Conservation (phyloP, 2,888 invertebrate species). For the Diarsia dahlii region DNA sequence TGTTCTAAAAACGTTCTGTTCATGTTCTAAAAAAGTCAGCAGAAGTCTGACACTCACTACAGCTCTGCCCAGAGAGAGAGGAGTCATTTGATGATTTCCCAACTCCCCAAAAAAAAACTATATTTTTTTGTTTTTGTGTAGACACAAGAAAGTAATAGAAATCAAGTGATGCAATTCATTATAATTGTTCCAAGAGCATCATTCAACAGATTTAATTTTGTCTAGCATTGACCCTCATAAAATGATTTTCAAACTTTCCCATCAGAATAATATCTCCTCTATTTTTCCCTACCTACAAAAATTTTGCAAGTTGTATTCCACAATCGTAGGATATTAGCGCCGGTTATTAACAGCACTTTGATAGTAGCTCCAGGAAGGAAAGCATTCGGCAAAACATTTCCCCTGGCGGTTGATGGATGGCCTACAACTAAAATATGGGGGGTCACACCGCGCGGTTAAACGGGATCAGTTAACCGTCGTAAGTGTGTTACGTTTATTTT, state of each 20-base stretch:
- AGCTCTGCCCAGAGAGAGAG: too few species aligned
- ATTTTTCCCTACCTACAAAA: neutral
- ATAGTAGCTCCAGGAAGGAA: conserved; percentile 73
- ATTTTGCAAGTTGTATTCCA: conserved; percentile 64
- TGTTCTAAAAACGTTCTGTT: too few species aligned
- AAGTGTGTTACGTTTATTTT: conserved; percentile 2
- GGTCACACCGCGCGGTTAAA: conserved; percentile 43
- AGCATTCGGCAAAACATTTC: conserved; percentile 74
- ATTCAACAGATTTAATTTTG: neutral
- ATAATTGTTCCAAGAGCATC: neutral
- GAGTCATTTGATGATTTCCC: too few species aligned
- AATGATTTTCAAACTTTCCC: neutral
- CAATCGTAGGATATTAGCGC: conserved; percentile 65
- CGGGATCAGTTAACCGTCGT: conserved; percentile 36
- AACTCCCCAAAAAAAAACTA: too few species aligned
- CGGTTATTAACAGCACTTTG: conserved; percentile 70
- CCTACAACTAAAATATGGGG: conserved; percentile 44
- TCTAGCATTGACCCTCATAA: neutral
- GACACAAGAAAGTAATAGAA: neutral
- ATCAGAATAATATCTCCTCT: neutral
- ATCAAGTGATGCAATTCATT: too few species aligned
- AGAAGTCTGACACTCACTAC: too few species aligned
- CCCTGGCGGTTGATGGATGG: conserved; percentile 73
- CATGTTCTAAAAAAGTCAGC: too few species aligned
- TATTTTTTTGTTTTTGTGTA: too few species aligned